Base-by-base conservation (phyloP, 2,113 vertebrate genomes). In the Paracanthobrama guichenoti region DNA sequence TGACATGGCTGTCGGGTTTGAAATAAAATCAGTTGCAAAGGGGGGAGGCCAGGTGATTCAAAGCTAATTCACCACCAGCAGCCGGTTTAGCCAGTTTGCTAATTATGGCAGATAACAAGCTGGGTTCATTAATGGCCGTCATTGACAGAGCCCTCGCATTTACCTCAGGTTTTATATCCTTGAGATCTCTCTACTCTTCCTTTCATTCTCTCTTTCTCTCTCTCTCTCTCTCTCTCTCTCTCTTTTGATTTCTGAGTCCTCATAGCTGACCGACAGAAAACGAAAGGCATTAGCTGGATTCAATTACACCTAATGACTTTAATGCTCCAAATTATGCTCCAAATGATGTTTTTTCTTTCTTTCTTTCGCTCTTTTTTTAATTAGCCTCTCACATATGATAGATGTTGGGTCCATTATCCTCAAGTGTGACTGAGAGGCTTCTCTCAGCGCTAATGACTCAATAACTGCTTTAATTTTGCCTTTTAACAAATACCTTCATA, bases 221-320 rank as follows among this genome's bases (percentile, higher is more conserved):
- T n/a, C n/a, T n/a, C n/a, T n/a, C n/a, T n/a, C n/a, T n/a, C n/a
- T n/a, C 44, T 73, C 81, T 85, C 66, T 8, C 14, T 71, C 82
- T 69, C n/a, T 67, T 78, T 81, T 74, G 55, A 73, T 81, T 64
- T 69, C 79, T 12, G 91, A 93, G 94, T 90, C 82, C 59, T 88
- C 91, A 95, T 91, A 91, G 90, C 89, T 93, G 94, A 95, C 86
- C 88, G 46, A 93, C 94, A 94, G 93, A 95, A 94, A 82, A 48
- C 20, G 3, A 93, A 93, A 94, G 93, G 94, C 94, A 97, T 97
- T 96, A 96, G 92, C 94, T 91, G 87, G 93, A 95, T 95, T 97
- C 95, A 97, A 98, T 98, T 97, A 96, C 73, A 14, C 87, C 91
- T 95, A 97, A 97, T 95, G 93, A 95, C 94, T 96, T 95, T 94